Conservation (phyloP, 2,797 vertebrate genomes). For the Catamblyrhynchus diadema region DNA sequence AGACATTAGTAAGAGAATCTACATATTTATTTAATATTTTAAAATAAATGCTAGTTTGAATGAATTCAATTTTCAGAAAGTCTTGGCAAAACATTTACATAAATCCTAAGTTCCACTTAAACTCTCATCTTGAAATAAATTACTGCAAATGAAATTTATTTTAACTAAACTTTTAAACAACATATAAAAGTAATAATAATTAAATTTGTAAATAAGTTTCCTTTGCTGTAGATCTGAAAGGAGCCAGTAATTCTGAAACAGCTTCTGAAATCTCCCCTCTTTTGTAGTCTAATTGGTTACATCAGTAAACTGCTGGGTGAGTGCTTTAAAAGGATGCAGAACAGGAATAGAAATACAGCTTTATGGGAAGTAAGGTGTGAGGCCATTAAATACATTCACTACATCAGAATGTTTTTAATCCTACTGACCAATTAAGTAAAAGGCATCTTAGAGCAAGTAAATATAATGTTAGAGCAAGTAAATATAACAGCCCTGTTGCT, state of each 20-base stretch:
- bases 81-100: neutral
- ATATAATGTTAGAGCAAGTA: slow-evolving; percentile 22
- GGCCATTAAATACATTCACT: slow-evolving; percentile 61
- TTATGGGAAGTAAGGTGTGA: slow-evolving; percentile 70
- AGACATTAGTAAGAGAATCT: neutral
- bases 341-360: slow-evolving; percentile 54
- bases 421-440: slow-evolving; percentile 65
- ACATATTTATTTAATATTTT: neutral
- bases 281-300: slow-evolving; percentile 71
- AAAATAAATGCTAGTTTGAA: neutral
- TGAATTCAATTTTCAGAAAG: neutral
- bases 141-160: slow-evolving; percentile 9
- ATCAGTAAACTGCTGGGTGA: slow-evolving; percentile 49
- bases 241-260: neutral
- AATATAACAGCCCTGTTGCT: neutral
- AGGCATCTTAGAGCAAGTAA: slow-evolving; percentile 48
- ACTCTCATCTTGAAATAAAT: slow-evolving; percentile 18
- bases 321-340: slow-evolving; percentile 62
- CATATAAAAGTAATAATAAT: slow-evolving; percentile 28
- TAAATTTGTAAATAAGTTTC: neutral
- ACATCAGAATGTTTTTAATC: slow-evolving; percentile 63
- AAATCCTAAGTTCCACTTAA: neutral
- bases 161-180: slow-evolving; percentile 5
- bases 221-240: neutral
- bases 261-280: slow-evolving; percentile 47